Evolutionary conservation across 2,797 vertebrate species (phyloP), one percentile per base, ranked within the genome.

Genomic region (Cetoscarus ocellatus): DNA sequence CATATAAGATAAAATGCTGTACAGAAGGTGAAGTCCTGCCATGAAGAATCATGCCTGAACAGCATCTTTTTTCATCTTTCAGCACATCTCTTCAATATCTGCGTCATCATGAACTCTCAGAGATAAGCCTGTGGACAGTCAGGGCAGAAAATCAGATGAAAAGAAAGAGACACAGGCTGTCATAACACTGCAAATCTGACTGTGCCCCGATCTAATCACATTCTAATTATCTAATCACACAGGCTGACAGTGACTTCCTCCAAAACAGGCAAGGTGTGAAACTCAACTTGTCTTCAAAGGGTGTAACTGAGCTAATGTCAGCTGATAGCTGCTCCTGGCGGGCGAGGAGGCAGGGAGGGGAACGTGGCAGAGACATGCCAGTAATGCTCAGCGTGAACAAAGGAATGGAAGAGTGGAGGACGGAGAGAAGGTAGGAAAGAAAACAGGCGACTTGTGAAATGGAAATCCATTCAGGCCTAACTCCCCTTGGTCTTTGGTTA

Each of bases 381-480:
- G 39, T 56, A 63, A 18, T 54, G 43, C 77, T 88, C 77, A 78
- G 49, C 75, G 61, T 44, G 63, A 74, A 71, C 19, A 56, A 66
- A 56, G 65, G 67, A 58, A 0, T 12, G 10, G 10, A 34, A 40
- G 34, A 35, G 18, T 10, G 18, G 35, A 50, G 53, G 27, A 13
- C 42, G 18, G 15, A 38, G 47, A 43, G 51, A 8, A 35, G 48
- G 11, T 13, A 3, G 12, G 67, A 66, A 66, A 47, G 50, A 61
- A 73, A 67, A 67, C 48, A 7, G 67, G 76, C 64, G 67, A 77
- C 70, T 82, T 85, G 70, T 84, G 73, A 89, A 85, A 78, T 80
- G 61, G 70, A 87, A 86, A 88, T 86, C 52, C 64, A 87, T 80
- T 78, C 42, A 57, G 64, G 77, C 63, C 70, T 58, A 60, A 82